Conservation (phyloP, 2,797 vertebrate species). For the Adrianichthys oophorus region DNA sequence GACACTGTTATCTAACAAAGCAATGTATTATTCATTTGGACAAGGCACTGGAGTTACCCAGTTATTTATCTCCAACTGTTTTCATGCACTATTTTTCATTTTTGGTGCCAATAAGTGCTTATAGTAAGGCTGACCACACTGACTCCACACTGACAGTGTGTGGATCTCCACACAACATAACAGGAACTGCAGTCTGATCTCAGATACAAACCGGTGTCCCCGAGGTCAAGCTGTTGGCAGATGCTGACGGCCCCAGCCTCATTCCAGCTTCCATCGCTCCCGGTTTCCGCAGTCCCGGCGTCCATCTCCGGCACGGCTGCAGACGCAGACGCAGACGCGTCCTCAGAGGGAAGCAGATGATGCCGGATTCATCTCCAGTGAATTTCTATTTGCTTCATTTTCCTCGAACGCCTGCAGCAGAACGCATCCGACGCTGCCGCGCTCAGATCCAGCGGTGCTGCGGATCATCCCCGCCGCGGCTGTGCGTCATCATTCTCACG, state of each 20-base stretch:
- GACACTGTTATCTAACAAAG: conserved; percentile 40
- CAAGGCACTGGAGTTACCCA: conserved; percentile 1
- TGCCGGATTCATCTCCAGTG: too few species aligned
- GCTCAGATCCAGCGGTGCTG: conserved; percentile 35
- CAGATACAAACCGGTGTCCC: conserved; percentile 65
- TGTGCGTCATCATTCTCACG: conserved; percentile 48
- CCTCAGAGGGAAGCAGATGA: conserved; percentile 15
- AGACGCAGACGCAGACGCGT: conserved; percentile 20
- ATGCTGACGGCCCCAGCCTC: conserved; percentile 56
- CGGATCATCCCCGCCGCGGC: conserved; percentile 36
- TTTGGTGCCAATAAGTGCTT: neutral
- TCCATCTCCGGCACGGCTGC: conserved; percentile 70
- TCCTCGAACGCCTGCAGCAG: too few species aligned
- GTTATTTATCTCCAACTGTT: neutral
- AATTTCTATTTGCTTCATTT: neutral
- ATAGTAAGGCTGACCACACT: conserved; percentile 2
- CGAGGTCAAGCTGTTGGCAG: conserved; percentile 68
- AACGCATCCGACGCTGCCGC: neutral
- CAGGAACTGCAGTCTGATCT: neutral
- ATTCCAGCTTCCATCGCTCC: conserved; percentile 59
- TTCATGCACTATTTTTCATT: neutral
- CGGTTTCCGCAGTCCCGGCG: conserved; percentile 69
- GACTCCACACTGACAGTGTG: conserved; percentile 1
- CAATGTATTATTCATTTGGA: conserved; percentile 50
- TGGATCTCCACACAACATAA: neutral